Conservation (phyloP, 2,888 invertebrate genomes). For the Eumerus sabulonum region DNA sequence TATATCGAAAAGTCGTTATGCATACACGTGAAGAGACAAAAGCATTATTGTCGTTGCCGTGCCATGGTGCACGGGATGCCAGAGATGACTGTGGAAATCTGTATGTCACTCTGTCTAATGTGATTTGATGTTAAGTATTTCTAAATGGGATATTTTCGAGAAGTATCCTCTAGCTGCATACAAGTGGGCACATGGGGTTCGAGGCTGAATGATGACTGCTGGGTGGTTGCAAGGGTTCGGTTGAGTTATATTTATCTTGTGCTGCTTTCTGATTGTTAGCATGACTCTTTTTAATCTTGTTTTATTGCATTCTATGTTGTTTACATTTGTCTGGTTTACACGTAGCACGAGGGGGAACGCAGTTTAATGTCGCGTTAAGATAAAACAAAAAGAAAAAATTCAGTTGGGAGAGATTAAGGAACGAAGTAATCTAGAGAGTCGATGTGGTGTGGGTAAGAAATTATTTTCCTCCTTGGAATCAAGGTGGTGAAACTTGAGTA, state of each 20-base stretch:
- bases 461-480: too few species aligned
- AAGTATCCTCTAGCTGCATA: conserved; percentile 20
- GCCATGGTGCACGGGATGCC: conserved; percentile 27
- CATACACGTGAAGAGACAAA: conserved; percentile 52
- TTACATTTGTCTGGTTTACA: conserved; percentile 1
- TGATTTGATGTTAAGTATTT: conserved; percentile 66
- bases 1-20: conserved; percentile 61
- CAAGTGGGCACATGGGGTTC: conserved; percentile 5
- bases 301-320: conserved; percentile 59
- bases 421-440: too few species aligned
- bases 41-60: conserved; percentile 23
- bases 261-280: conserved; percentile 39
- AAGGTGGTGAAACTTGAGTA: too few species aligned
- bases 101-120: conserved; percentile 62
- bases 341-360: too few species aligned
- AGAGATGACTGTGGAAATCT: conserved; percentile 43
- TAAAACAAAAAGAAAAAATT: too few species aligned
- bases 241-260: conserved; percentile 16
- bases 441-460: too few species aligned
- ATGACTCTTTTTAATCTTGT: conserved; percentile 52
- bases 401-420: too few species aligned
- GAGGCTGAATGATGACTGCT: neutral
- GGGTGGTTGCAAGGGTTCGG: too few species aligned
- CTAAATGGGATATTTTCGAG: conserved; percentile 58
- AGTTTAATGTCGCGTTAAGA: too few species aligned